Conservation (phyloP, 2,888 invertebrate genomes). For the Cosmia trapezina region DNA sequence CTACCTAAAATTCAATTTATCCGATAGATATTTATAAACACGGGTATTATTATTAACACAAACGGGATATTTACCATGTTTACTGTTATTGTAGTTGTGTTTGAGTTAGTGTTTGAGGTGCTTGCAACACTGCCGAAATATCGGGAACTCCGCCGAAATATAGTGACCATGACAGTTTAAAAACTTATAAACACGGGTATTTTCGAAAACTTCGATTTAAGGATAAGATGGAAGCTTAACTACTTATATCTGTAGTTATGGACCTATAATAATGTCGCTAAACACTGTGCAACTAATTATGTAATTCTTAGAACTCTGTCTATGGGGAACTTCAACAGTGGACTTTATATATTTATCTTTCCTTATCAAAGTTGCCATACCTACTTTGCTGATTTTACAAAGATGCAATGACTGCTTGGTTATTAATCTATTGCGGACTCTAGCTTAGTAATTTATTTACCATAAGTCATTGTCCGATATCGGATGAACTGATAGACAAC, state of each 20-base stretch:
- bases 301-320: not conserved
- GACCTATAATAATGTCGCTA: not conserved
- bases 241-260: no score
- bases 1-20: not conserved
- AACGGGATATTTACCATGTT: no score
- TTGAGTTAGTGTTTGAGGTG: no score
- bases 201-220: not conserved
- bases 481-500: not conserved
- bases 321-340: not conserved
- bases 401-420: not conserved
- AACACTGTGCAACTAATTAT: not conserved
- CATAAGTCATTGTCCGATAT: not conserved
- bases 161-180: no score
- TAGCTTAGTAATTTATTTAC: not conserved
- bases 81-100: no score
- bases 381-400: not conserved
- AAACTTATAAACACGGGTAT: no score
- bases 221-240: not conserved
- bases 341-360: not conserved
- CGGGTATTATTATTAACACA: no score
- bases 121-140: no score
- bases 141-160: no score
- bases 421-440: not conserved
- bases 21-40: not conserved
- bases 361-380: constrained; percentile 2